Evolutionary conservation across 2,113 vertebrate genomes (phyloP).

Genomic region (Balaenoptera acutorostrata): DNA sequence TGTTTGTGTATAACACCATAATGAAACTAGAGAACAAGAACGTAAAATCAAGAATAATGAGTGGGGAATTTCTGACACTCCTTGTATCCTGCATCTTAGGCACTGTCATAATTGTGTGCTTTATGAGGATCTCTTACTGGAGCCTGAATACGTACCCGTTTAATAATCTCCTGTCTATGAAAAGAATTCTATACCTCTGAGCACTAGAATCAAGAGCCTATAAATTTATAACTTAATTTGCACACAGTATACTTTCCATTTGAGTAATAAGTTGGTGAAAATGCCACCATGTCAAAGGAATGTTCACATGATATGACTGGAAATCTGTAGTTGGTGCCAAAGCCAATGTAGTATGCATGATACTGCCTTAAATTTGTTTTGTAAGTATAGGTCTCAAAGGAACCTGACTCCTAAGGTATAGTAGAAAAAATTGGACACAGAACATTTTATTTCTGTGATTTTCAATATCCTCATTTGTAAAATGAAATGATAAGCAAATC

Average conservation of each 20-base stretch:
- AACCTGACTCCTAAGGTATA: neutral
- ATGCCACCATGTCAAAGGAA: neutral
- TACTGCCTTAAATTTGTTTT: slow-evolving; percentile 26
- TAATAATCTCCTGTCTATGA: slow-evolving; percentile 3
- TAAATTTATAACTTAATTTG: slow-evolving; percentile 37
- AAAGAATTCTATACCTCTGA: neutral
- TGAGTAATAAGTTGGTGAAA: slow-evolving; percentile 17
- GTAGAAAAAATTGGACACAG: neutral
- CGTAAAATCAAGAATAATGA: neutral
- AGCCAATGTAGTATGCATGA: neutral
- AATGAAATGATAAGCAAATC: slow-evolving; percentile 16
- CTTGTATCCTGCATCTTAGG: neutral
- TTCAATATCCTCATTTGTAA: neutral
- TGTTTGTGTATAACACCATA: neutral
- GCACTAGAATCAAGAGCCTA: neutral
- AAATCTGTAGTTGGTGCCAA: neutral
- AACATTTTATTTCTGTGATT: neutral
- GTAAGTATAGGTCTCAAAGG: slow-evolving; percentile 10
- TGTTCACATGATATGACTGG: neutral
- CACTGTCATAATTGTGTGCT: neutral
- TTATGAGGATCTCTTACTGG: neutral
- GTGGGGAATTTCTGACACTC: neutral
- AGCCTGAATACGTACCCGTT: neutral
- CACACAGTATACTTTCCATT: slow-evolving; percentile 20
- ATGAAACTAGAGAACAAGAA: slow-evolving; percentile 11